Base-by-base conservation (phyloP, 2,888 invertebrate genomes). In the Lasioglossum marginatum region DNA sequence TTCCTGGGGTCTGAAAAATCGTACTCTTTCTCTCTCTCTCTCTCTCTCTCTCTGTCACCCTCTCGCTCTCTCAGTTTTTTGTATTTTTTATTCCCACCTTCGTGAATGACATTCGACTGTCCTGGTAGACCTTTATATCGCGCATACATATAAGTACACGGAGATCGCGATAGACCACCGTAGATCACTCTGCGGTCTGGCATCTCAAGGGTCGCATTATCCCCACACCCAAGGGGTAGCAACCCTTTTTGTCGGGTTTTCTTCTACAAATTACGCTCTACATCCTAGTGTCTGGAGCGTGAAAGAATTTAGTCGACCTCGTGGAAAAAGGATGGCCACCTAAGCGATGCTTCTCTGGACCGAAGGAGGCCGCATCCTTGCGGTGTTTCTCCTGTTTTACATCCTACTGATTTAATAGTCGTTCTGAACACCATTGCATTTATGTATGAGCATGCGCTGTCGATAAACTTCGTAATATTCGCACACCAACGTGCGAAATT, bases 151-250 rank as follows among this genome's bases (percentile, higher is more conserved):
- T 93, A 94, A 94, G 93, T 91, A 92, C 89, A 92, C 89, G 88
- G 88, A 86, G 92, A 89, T 92, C 92, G 90, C 88, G 93, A 93
- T 93, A 93, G 93, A 90, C 89, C 86, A 91, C 89, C 92, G 94
- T 95, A 95, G 93, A 95, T 95, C 94, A 95, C 94, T 93, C 93
- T 91, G 93, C 76, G 92, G 92, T 91, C 89, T 92, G 91, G 93
- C 94, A 94, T 94, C 94, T 95, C 94, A 94, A 91, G 94, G 94
- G 94, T 94, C 94, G 92, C 93, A 95, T 95, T 95, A 94, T 93
- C 94, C 92, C 92, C 91, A 87, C 89, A 87, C 85, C 83, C 85
- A 75, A 72, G 82, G 85, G 87, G 82, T 70, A 84, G 79, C 88
- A 94, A 93, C 93, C 94, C 94, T 94, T 94, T 94, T 94, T 94